Base-by-base conservation (phyloP, 2,113 vertebrate genomes). In the Prolemur simus region DNA sequence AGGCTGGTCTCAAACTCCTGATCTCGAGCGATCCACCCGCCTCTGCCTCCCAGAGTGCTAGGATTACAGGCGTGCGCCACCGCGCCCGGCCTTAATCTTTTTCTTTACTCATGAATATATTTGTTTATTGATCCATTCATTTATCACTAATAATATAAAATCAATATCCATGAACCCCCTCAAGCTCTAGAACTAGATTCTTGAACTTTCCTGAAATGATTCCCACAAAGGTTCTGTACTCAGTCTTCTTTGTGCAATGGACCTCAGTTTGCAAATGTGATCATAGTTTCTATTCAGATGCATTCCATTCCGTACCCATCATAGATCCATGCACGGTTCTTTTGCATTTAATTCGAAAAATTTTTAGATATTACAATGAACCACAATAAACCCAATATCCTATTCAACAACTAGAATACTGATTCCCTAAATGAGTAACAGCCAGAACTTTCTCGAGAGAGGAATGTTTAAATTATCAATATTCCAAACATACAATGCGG, bases 191-290 rank as follows among this genome's bases (percentile, higher is more conserved):
- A n/a, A 37, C 34, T 11, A 77, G 49, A 78, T 69, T 49, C 17
- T n/a, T 29, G 0, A 74, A 54, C 23, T 58, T 54, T n/a, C 23
- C 69, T 76, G 12, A n/a, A 27, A 54, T n/a, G 29, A 66, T n/a
- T 25, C 1, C 17, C 45, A 17, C 11, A 15, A 10, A 29, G 13
- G n/a, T 29, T 3, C 17, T 2, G 1, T 1, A 21, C 25, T 2
- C 45, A 8, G 18, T 56, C 64, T 69, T 60, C 45, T 80, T 32
- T 39, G 52, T 54, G 47, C 60, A 13, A 4, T 15, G 52, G 77
- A 73, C 82, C n/a, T 96, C 92, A 89, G 87, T 23, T 39, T 32
- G 49, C 89, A 73, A 60, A 20, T 12, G 60, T 81, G 73, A 88
- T 66, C 58, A 42, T 56, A 12, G 15, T 60, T 76, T 82, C 34